Evolutionary conservation across 2,113 vertebrate species (phyloP).

Genomic region (Gasterosteus nipponicus): DNA sequence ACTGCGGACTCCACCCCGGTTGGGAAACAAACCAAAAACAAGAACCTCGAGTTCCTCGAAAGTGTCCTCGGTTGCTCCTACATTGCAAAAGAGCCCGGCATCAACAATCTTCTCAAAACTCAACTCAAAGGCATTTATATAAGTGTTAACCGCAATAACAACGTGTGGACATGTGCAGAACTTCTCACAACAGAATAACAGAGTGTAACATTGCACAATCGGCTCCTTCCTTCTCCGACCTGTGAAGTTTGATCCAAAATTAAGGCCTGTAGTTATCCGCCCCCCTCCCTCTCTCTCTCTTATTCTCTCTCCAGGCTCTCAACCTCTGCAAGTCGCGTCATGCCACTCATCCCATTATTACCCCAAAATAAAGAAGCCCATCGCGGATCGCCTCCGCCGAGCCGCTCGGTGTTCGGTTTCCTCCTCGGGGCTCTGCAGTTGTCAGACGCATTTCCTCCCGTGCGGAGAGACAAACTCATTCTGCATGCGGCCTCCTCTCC

Average conservation of each 20-base stretch:
- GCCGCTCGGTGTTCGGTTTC: constrained; percentile 45
- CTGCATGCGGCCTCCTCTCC: constrained; percentile 31
- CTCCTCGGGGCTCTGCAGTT: constrained; percentile 46
- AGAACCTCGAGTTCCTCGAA: background rate
- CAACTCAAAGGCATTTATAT: background rate
- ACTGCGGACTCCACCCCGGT: background rate
- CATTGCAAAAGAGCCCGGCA: background rate
- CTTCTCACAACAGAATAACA: constrained; percentile 45
- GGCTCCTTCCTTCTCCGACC: constrained; percentile 37
- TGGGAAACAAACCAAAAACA: background rate
- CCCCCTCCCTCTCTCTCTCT: constrained; percentile 20
- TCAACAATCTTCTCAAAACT: background rate
- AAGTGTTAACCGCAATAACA: constrained; percentile 3
- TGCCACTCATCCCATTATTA: constrained; percentile 61
- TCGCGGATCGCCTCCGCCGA: constrained; percentile 40
- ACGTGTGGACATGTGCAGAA: background rate
- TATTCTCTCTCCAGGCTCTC: constrained; percentile 22
- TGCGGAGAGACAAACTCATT: constrained; percentile 39
- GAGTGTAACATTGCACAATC: constrained; percentile 41
- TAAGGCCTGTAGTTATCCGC: constrained; percentile 61
- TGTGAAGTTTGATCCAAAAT: constrained; percentile 59
- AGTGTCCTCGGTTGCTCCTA: background rate
- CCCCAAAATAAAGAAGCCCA: constrained; percentile 63
- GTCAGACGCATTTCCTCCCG: constrained; percentile 62
- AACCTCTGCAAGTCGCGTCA: constrained; percentile 71